Conservation (phyloP, 2,113 vertebrate species). For the Gasterosteus nipponicus region DNA sequence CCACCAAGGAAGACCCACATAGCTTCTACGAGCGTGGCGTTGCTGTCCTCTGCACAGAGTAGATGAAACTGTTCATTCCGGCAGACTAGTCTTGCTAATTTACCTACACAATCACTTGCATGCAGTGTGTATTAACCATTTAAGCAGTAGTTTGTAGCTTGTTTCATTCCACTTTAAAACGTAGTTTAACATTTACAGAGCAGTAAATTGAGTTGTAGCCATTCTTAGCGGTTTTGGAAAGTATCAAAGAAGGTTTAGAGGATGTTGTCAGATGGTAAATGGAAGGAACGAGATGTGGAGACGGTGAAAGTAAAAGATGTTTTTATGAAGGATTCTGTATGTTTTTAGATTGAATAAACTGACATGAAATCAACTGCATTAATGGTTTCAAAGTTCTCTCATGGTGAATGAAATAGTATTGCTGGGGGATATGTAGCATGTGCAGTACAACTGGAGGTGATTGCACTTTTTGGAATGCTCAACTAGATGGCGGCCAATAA, state of each 20-base stretch:
- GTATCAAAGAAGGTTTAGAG: slow-evolving; percentile 59
- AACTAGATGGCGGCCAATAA: background rate
- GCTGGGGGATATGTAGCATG: background rate
- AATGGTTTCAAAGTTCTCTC: slow-evolving; percentile 11
- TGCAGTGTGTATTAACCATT: slow-evolving; percentile 32
- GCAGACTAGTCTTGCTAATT: background rate
- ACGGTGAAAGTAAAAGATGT: slow-evolving; percentile 28
- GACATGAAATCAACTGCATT: slow-evolving; percentile 49
- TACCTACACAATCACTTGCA: slow-evolving; percentile 27
- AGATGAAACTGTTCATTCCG: slow-evolving; percentile 45
- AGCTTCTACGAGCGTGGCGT: slow-evolving; percentile 98
- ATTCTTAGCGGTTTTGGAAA: slow-evolving; percentile 38
- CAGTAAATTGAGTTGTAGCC: slow-evolving; percentile 16
- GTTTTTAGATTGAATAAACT: slow-evolving; percentile 76
- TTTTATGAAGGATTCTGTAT: slow-evolving; percentile 60
- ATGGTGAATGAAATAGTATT: background rate
- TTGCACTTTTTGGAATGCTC: background rate
- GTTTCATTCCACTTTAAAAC: slow-evolving; percentile 31
- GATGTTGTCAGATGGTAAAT: slow-evolving; percentile 63
- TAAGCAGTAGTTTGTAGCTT: slow-evolving; percentile 43
- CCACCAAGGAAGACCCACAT: slow-evolving; percentile 94
- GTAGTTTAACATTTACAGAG: slow-evolving; percentile 25
- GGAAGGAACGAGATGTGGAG: slow-evolving; percentile 4
- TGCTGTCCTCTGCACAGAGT: slow-evolving; percentile 95
- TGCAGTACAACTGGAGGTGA: background rate